Base-by-base conservation (phyloP, 2,888 invertebrate species). In the Girardia tigrina region DNA sequence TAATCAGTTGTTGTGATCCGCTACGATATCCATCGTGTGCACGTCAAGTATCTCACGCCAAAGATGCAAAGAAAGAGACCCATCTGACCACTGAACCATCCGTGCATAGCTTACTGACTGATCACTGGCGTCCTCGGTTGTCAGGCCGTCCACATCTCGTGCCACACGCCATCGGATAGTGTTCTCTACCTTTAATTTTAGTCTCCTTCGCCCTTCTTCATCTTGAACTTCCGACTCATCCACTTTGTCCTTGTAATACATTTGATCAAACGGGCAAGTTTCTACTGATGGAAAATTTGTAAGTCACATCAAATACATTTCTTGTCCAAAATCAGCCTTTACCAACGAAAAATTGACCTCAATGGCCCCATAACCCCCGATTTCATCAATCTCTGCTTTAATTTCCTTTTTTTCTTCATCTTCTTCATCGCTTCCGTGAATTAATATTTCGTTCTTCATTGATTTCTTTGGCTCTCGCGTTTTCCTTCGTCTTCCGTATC, bases 281-380 rank as follows among this genome's bases (percentile, higher is more conserved):
- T 97, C 97, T 56, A 98, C 94, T 0, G 94, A 95, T 81, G 98
- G 88, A 85, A 98, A 98, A 85, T 98, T 98, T 0, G 98, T 98
- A 77, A 98, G 85, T 83, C 97, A 95, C 0, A 97, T 93, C 80
- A 95, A 95, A 83, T 95, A 92, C 80, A 94, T 88, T 81, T 93
- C 77, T 73, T 80, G 80, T 74, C 94, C 94, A 0, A 95, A 86
- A 85, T 94, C 91, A 0, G 93, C 91, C 80, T 89, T 89, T 77
- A 97, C 94, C 85, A 92, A 90, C 0, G 95, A 94, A 84, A 97
- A 94, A 86, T 94, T 92, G 0, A 94, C 94, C 80, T 95, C 94
- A 76, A 97, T 95, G n/a, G n/a, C n/a, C n/a, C n/a, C n/a, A n/a
- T n/a, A n/a, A n/a, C n/a, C n/a, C n/a, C n/a, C n/a, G n/a, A n/a